These are phyloP conservation scores for Hycleus cichorii DNA, from an alignment of 1,140 invertebrate genomes.

Conservation along the genomic window DNA sequence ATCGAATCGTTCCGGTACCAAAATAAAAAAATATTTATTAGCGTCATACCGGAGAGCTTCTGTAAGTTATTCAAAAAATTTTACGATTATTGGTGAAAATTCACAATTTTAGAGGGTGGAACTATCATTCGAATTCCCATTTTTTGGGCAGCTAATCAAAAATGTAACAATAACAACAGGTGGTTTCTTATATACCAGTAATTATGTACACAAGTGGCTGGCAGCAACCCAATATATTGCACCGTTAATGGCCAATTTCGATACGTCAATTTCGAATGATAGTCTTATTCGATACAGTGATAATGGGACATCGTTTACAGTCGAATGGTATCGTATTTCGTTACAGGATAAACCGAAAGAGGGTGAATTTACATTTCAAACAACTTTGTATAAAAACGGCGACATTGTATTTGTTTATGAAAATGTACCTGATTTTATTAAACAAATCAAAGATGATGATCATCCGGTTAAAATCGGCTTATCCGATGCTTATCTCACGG, in stretches of 20 bases:
- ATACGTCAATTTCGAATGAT: conserved; percentile 70
- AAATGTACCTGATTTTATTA: conserved; percentile 66
- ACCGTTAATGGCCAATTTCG: conserved; percentile 99
- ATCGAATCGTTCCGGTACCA: conserved; percentile 48
- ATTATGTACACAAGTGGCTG: conserved; percentile 94
- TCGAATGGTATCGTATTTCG: conserved; percentile 86
- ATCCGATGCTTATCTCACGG: conserved; percentile 97
- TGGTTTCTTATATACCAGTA: conserved; percentile 93
- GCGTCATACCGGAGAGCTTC: conserved; percentile 80
- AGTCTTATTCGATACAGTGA: conserved; percentile 80
- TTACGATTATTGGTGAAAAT: neutral
- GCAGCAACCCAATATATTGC: conserved; percentile 98
- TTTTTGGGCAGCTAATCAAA: conserved; percentile 84
- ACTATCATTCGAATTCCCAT: conserved; percentile 84
- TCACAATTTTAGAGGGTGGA: conserved; percentile 63
- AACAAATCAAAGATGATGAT: conserved; percentile 65
- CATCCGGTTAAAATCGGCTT: conserved; percentile 96
- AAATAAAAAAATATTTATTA: conserved; percentile 67
- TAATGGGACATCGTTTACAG: conserved; percentile 84
- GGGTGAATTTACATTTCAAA: conserved; percentile 81
- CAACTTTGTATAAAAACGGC: conserved; percentile 74
- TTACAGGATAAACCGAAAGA: conserved; percentile 70
- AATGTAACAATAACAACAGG: conserved; percentile 97
- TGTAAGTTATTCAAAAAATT: conserved; percentile 50
- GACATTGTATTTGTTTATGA: conserved; percentile 92